phyloP scores from a whole-genome alignment of 2,113 vertebrate genomes.

The Amazona vittata region DNA sequence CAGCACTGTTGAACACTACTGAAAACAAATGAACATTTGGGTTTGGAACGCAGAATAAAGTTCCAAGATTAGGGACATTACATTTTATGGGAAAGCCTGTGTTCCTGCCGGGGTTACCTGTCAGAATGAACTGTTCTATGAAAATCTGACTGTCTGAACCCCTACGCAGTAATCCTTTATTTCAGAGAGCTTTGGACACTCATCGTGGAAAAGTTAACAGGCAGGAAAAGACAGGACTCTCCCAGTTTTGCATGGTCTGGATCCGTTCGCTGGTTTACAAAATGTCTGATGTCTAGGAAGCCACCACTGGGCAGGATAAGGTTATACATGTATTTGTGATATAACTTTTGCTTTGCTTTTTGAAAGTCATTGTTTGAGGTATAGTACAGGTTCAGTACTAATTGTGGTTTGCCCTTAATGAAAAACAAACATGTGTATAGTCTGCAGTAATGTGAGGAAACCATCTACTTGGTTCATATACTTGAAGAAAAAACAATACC shows the following conservation, averaged over 20 bases:
- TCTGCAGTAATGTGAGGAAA: neutral
- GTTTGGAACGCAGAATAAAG: neutral
- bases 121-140: neutral
- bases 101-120: neutral
- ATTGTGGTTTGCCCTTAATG: neutral
- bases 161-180: slow-evolving; percentile 39
- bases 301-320: neutral
- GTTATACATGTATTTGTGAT: neutral
- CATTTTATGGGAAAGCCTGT: neutral
- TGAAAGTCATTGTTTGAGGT: neutral
- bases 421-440: neutral
- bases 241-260: slow-evolving; percentile 37
- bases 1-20: neutral
- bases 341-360: neutral
- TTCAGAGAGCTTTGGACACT: slow-evolving; percentile 36
- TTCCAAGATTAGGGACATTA: neutral
- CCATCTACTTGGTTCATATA: neutral
- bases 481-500: neutral
- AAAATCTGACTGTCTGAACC: slow-evolving; percentile 30
- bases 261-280: neutral
- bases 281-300: neutral
- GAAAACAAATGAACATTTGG: neutral
- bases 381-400: neutral
- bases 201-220: slow-evolving; percentile 28
- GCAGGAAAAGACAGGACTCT: neutral